phyloP scores from a whole-genome alignment of 2,888 invertebrate species.

The Cremastinae sp. region DNA sequence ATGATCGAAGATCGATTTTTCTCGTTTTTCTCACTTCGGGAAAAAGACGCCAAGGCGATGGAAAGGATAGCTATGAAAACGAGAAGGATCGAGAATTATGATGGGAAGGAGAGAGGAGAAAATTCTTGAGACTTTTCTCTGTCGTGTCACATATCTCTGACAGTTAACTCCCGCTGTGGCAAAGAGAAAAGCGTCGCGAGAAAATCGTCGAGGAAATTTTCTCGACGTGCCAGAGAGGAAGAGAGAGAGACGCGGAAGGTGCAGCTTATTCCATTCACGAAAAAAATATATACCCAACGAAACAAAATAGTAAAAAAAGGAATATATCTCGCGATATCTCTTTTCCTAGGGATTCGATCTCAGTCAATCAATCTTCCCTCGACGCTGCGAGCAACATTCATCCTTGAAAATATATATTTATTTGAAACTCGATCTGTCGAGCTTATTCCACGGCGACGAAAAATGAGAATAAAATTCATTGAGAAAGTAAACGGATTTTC shows the following conservation, averaged over 20 bases:
- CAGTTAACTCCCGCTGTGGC: constrained; percentile 44
- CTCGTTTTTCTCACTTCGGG: constrained; percentile 20
- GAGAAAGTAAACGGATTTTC: background rate
- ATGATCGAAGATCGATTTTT: constrained; percentile 27
- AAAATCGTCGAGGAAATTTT: constrained; percentile 44
- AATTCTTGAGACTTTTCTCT: constrained; percentile 34
- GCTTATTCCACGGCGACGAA: background rate
- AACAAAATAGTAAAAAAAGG: background rate
- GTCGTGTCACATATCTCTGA: constrained; percentile 50
- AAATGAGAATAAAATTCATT: background rate
- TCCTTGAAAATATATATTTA: background rate
- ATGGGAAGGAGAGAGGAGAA: background rate
- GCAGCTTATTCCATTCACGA: background rate
- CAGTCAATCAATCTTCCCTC: constrained; percentile 60
- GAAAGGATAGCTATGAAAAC: background rate
- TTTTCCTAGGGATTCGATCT: constrained; percentile 39
- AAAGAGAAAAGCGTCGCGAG: constrained; percentile 39
- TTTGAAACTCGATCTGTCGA: background rate
- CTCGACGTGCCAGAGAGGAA: constrained; percentile 48
- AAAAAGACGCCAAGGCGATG: background rate
- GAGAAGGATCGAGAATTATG: background rate
- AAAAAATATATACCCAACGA: background rate
- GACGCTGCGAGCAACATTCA: constrained; percentile 16
- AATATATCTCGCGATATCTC: constrained; percentile 30
- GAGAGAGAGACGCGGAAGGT: constrained; percentile 40